Percentiles rank a stretch among this genome's conserved stretches.
phyloP scores from a whole-genome alignment of 2,888 invertebrate species.

The Sphinx pinastri region DNA sequence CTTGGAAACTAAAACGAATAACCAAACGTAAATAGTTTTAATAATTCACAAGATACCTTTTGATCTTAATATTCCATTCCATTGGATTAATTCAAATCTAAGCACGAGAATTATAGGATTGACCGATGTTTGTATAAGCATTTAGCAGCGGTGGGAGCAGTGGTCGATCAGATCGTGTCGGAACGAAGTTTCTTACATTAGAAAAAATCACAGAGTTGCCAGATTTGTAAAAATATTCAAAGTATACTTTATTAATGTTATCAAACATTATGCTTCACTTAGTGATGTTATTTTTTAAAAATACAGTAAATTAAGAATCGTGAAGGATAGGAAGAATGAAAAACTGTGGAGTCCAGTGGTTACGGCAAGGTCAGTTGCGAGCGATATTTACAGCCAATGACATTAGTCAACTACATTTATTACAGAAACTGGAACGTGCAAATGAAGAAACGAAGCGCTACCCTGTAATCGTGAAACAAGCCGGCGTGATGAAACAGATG shows the following conservation, averaged over 20 bases:
- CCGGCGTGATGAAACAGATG: conserved; percentile 66
- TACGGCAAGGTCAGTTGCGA: conserved; percentile 61
- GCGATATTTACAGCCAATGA: conserved; percentile 69
- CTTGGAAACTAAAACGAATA: not conserved
- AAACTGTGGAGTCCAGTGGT: conserved; percentile 37
- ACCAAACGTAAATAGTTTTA: not conserved
- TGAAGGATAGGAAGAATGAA: conserved; percentile 1
- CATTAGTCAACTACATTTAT: conserved; percentile 75
- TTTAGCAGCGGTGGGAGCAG: not conserved
- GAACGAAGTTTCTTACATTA: too few relatives aligned
- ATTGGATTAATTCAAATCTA: not conserved
- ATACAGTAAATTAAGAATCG: too few relatives aligned
- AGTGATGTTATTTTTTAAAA: too few relatives aligned
- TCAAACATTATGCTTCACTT: too few relatives aligned
- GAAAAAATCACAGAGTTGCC: too few relatives aligned
- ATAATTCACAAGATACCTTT: conserved; percentile 1
- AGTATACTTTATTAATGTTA: too few relatives aligned
- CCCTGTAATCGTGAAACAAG: conserved; percentile 71
- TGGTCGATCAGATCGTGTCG: too few relatives aligned
- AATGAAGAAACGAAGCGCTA: conserved; percentile 75
- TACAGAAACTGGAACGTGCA: conserved; percentile 79
- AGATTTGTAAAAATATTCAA: too few relatives aligned
- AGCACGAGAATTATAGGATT: conserved; percentile 1
- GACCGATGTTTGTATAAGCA: not conserved
- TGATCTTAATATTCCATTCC: not conserved